Evolutionary conservation across 35 echinoderm and acorn worm genomes (phyloP).

Genomic region (Diadema setosum): DNA sequence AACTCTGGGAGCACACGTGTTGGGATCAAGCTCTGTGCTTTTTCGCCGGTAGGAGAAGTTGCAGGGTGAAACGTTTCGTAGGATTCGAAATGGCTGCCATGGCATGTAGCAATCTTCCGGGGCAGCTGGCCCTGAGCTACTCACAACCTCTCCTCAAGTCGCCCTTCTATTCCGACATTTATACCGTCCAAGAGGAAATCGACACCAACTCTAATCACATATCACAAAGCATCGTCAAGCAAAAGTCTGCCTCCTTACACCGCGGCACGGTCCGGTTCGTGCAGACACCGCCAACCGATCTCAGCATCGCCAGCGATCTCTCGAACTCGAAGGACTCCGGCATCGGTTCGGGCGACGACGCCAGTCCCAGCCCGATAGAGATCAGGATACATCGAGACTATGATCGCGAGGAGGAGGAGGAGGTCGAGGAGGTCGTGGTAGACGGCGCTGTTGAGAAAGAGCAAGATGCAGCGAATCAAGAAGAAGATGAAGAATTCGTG

Average conservation of each 20-base stretch:
- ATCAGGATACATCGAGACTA: not conserved
- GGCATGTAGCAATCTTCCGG: not conserved
- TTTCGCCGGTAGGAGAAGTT: too few species aligned
- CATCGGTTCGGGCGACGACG: not conserved
- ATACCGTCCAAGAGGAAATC: not conserved
- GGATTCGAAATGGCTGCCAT: not conserved
- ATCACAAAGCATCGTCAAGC: not conserved
- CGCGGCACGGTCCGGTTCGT: not conserved
- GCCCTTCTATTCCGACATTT: not conserved
- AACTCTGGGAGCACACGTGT: too few species aligned
- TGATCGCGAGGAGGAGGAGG: not conserved
- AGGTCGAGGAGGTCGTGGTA: not conserved
- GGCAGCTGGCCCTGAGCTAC: not conserved
- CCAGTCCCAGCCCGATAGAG: not conserved
- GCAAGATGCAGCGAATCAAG: too few species aligned
- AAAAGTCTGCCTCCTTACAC: not conserved
- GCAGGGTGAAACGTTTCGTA: too few species aligned
- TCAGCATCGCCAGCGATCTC: not conserved
- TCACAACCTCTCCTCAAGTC: not conserved
- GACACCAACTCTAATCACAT: not conserved
- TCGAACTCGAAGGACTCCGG: constrained; percentile 14
- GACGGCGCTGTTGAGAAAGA: too few species aligned
- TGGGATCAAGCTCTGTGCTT: too few species aligned
- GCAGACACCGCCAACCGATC: not conserved
- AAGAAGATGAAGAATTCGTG: not conserved